These are phyloP conservation scores for Nephrotoma flavescens DNA, from an alignment of 2,888 invertebrate species.

Conservation along the genomic window DNA sequence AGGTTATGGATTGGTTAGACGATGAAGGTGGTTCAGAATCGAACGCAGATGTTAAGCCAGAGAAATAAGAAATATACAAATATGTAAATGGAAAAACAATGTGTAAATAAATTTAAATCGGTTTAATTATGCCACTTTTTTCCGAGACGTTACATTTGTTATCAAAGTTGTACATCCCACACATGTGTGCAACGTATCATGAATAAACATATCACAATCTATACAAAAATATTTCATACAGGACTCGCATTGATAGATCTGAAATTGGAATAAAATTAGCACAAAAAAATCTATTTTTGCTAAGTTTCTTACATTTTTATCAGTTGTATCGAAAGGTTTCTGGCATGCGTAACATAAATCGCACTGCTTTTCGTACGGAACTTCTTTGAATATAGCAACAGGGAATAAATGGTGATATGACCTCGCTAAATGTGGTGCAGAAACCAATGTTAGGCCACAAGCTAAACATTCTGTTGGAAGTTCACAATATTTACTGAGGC, in stretches of 20 bases:
- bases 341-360: conserved; percentile 61
- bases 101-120: neutral
- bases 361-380: conserved; percentile 42
- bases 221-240: conserved; percentile 76
- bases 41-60: neutral
- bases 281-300: neutral
- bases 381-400: conserved; percentile 68
- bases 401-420: conserved; percentile 97
- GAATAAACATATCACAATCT: conserved; percentile 91
- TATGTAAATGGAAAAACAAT: neutral
- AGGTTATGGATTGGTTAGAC: neutral
- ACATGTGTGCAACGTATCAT: conserved; percentile 88
- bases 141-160: neutral
- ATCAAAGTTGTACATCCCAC: conserved; percentile 78
- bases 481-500: conserved; percentile 94
- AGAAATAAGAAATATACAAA: neutral
- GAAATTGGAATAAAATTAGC: conserved; percentile 20
- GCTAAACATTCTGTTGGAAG: conserved; percentile 93
- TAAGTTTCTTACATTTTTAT: conserved; percentile 37
- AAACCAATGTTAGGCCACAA: conserved; percentile 89
- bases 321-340: conserved; percentile 45
- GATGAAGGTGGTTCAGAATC: neutral
- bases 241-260: conserved; percentile 68
- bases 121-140: neutral
- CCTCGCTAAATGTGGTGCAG: conserved; percentile 93